Percentiles rank a stretch among this genome's conserved stretches.
Evolutionary conservation across 2,797 vertebrate species (phyloP).

Genomic region (Sebastes baramenuke): DNA sequence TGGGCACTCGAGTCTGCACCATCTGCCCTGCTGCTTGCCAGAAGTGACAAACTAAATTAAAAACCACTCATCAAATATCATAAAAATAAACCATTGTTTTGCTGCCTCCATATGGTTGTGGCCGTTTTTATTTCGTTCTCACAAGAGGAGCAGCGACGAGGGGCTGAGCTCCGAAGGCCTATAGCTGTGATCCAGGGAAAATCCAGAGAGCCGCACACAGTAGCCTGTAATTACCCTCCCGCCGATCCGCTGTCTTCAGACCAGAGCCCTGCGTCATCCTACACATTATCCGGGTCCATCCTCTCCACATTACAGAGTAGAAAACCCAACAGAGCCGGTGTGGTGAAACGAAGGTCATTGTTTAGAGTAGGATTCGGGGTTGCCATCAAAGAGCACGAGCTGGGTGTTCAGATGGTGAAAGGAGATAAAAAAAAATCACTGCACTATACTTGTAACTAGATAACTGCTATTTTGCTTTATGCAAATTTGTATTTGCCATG

Average conservation of each 20-base stretch:
- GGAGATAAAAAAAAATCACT: slow-evolving; percentile 34
- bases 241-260: slow-evolving; percentile 67
- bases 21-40: slow-evolving; percentile 89
- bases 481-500: slow-evolving; percentile 22
- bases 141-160: slow-evolving; percentile 37
- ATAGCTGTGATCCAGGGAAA: slow-evolving; percentile 68
- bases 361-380: slow-evolving; percentile 65
- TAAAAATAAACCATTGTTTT: slow-evolving; percentile 88
- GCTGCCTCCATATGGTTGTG: slow-evolving; percentile 83
- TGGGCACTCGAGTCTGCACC: slow-evolving; percentile 87
- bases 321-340: slow-evolving; percentile 46
- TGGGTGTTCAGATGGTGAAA: slow-evolving; percentile 56
- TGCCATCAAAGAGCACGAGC: slow-evolving; percentile 36
- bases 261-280: slow-evolving; percentile 71
- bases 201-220: slow-evolving; percentile 68
- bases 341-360: slow-evolving; percentile 64
- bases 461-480: slow-evolving; percentile 35
- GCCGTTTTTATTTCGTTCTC: slow-evolving; percentile 56
- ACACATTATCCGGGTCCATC: slow-evolving; percentile 66
- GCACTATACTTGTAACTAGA: slow-evolving; percentile 17
- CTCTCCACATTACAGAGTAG: slow-evolving; percentile 67
- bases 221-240: slow-evolving; percentile 78
- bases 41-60: slow-evolving; percentile 94
- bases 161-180: slow-evolving; percentile 43
- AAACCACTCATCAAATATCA: slow-evolving; percentile 86